Evolutionary conservation across 2,113 vertebrate species (phyloP), one percentile per base, ranked within the genome.

Genomic region (Siniperca knerii): DNA sequence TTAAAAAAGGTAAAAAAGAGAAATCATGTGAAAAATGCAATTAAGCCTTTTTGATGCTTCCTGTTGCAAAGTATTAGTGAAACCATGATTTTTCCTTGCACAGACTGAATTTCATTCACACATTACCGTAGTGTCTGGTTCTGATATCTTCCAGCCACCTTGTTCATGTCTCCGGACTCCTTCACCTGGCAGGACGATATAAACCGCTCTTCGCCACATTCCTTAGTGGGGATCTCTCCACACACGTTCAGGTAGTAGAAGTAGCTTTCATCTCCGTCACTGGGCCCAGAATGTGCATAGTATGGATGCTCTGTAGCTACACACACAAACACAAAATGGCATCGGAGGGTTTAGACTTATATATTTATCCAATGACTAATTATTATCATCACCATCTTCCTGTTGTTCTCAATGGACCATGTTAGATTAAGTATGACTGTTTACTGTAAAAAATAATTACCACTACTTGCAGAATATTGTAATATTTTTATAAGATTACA

Each of bases 231-330:
- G 0, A 91, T 81, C 35, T 68, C 86, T 3, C 96, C 97, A 40
- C 98, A 99, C 50, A 98, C 79, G 0, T 97, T 98, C 93, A 99
- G 88, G 90, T 97, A 97, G 90, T 97, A 99, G 0, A 57, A 15
- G 84, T 99, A 99, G 25, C 88, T 89, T 7, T 96, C 95, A 8
- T 82, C 86, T 0, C 92, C 94, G 23, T 93, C 96, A 0, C 48
- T 35, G 57, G 80, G 4, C 23, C 81, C 87, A 8, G 93, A 94
- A 21, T 95, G 89, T 1, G 93, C 88, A 1, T 89, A 77, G 80
- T 97, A 98, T 0, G 95, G 91, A 0, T 0, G 0, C 0, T 94
- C 94, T 40, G 29, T 0, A 4, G 85, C 92, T 92, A 8, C 40
- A 76, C 35, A 78, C 4, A 75, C 40, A 86, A n/a, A 85, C 33